These are phyloP conservation scores for Hydrotaea diabolus DNA, from an alignment of 2,888 invertebrate species.

Conservation along the genomic window DNA sequence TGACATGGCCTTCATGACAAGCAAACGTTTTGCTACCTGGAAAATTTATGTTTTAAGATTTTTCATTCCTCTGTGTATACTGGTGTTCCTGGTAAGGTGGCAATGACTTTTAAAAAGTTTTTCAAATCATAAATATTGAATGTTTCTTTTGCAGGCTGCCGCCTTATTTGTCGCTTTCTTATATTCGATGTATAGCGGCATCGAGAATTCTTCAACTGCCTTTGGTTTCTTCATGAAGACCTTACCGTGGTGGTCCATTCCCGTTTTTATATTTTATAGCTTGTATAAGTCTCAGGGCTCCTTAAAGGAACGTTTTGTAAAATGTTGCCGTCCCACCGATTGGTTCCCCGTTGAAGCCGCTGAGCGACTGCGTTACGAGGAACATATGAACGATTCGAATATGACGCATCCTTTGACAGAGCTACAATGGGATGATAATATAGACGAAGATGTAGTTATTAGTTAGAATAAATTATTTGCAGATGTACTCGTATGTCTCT, in stretches of 20 bases:
- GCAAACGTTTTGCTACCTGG: slow-evolving; percentile 82
- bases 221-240: slow-evolving; percentile 66
- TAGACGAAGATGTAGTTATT: no score
- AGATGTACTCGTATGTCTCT: no score
- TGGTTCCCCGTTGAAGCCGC: slow-evolving; percentile 76
- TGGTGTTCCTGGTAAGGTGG: slow-evolving; percentile 69
- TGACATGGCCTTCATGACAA: slow-evolving; percentile 89
- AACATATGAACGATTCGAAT: slow-evolving; percentile 72
- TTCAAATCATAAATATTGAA: no score
- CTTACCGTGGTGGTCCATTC: slow-evolving; percentile 72
- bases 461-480: not conserved
- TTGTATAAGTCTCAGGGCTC: slow-evolving; percentile 54
- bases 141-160: slow-evolving; percentile 59
- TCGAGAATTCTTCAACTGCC: not conserved
- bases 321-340: slow-evolving; percentile 75
- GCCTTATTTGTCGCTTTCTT: not conserved
- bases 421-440: slow-evolving; percentile 2
- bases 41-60: slow-evolving; percentile 75
- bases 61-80: slow-evolving; percentile 74
- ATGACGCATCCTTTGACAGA: slow-evolving; percentile 74
- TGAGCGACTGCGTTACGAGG: slow-evolving; percentile 75
- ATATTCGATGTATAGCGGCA: slow-evolving; percentile 43
- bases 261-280: slow-evolving; percentile 72
- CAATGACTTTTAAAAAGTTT: no score
- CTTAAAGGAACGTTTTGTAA: slow-evolving; percentile 69